A percentile compares a stretch with the other conserved stretches of the same genome.
Evolutionary conservation across 2,888 invertebrate species (phyloP).

Genomic region (Elaeidobius kamerunicus): DNA sequence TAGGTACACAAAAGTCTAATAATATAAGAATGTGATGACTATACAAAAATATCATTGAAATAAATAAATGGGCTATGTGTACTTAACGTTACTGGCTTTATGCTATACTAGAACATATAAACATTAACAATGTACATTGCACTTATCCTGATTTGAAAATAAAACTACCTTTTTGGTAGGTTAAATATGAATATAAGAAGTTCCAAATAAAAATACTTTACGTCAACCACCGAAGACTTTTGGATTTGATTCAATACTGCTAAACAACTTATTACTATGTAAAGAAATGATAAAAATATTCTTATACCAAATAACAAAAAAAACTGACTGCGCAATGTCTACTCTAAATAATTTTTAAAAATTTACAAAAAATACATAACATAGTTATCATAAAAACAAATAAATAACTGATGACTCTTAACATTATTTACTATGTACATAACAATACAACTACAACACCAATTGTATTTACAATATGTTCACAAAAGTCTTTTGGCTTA

Average conservation of each 20-base stretch:
- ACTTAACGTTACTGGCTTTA: slow-evolving; percentile 48
- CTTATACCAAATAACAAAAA: slow-evolving; percentile 12
- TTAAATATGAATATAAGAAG: slow-evolving; percentile 32
- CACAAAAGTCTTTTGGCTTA: slow-evolving; percentile 43
- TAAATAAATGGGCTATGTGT: slow-evolving; percentile 36
- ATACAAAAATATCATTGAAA: slow-evolving; percentile 29
- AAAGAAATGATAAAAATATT: background rate
- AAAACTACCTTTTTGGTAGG: background rate
- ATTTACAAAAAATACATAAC: slow-evolving; percentile 43
- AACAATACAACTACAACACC: slow-evolving; percentile 52
- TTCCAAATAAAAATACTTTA: background rate
- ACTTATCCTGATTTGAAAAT: slow-evolving; percentile 31
- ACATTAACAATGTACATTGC: slow-evolving; percentile 51
- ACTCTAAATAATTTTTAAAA: slow-evolving; percentile 44
- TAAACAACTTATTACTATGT: background rate
- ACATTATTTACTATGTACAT: slow-evolving; percentile 48
- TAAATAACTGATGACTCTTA: slow-evolving; percentile 48
- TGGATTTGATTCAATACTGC: background rate
- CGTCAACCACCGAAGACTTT: background rate
- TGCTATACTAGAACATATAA: slow-evolving; percentile 50
- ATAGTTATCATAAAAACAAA: slow-evolving; percentile 37
- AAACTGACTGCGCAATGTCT: slow-evolving; percentile 19
- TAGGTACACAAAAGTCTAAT: slow-evolving; percentile 25
- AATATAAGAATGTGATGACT: slow-evolving; percentile 23
- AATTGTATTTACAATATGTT: slow-evolving; percentile 38